Percentiles rank a stretch among this genome's conserved stretches.
These are phyloP conservation scores for Eremobia ochroleuca DNA, from an alignment of 2,888 invertebrate genomes.

Conservation along the genomic window DNA sequence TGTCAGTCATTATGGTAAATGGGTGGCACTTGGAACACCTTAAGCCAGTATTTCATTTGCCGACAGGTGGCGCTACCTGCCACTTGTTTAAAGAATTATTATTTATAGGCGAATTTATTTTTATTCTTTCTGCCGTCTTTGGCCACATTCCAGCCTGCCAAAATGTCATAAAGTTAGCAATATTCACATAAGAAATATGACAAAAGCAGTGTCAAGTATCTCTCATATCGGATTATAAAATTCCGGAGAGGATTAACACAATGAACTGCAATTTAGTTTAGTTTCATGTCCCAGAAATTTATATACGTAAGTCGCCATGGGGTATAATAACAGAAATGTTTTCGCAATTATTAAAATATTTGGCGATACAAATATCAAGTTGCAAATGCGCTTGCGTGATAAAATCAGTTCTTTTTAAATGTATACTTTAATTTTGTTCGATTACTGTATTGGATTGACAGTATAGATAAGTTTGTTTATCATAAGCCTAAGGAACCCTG, in stretches of 20 bases:
- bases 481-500: conserved; percentile 57
- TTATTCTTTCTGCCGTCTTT: conserved; percentile 31
- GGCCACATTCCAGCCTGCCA: conserved; percentile 30
- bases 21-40: conserved; percentile 47
- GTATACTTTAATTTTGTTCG: conserved; percentile 43
- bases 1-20: conserved; percentile 62
- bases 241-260: conserved; percentile 76
- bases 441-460: conserved; percentile 45
- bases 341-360: conserved; percentile 36
- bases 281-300: conserved; percentile 64
- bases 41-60: conserved; percentile 48
- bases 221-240: conserved; percentile 75
- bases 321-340: conserved; percentile 43
- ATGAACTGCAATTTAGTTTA: conserved; percentile 69
- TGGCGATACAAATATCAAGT: conserved; percentile 42
- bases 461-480: conserved; percentile 47
- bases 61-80: conserved; percentile 60
- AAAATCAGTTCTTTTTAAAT: conserved; percentile 39
- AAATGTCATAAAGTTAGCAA: conserved; percentile 39
- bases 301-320: conserved; percentile 62
- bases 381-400: conserved; percentile 45
- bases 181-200: conserved; percentile 44
- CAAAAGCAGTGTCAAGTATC: conserved; percentile 62
- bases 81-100: conserved; percentile 28
- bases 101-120: conserved; percentile 31